phyloP scores from a whole-genome alignment of 2,113 vertebrate genomes.

The Mustelus asterias region DNA sequence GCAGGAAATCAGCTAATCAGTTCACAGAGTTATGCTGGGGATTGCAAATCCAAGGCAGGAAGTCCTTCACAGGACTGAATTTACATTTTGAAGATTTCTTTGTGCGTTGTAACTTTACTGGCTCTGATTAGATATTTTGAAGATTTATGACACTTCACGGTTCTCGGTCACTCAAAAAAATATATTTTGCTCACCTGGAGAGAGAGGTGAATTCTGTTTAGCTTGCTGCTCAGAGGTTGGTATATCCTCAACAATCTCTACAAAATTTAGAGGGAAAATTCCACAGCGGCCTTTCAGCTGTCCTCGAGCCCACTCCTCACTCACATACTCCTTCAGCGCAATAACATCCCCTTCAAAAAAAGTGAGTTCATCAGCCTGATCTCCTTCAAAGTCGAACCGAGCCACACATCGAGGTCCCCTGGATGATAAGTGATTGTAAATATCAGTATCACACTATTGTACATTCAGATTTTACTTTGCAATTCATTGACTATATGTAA shows the following conservation, averaged over 20 bases:
- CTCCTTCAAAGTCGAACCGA: slow-evolving; percentile 82
- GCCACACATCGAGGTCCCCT: slow-evolving; percentile 79
- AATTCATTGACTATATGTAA: background rate
- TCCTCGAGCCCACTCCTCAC: slow-evolving; percentile 84
- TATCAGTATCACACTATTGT: background rate
- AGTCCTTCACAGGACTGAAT: background rate
- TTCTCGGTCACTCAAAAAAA: background rate
- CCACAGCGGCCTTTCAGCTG: slow-evolving; percentile 60
- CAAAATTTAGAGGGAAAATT: slow-evolving; percentile 85
- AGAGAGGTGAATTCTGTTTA: slow-evolving; percentile 37
- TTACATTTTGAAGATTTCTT: background rate
- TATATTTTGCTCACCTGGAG: slow-evolving; percentile 41
- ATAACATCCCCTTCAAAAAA: slow-evolving; percentile 86
- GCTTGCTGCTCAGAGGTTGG: slow-evolving; percentile 49
- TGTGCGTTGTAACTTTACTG: background rate
- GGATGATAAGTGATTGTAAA: background rate
- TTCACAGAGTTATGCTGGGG: background rate
- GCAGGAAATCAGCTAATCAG: background rate
- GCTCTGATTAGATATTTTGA: background rate
- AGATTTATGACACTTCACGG: background rate
- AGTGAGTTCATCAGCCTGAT: slow-evolving; percentile 77
- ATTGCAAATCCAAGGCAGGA: background rate
- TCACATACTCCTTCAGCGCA: slow-evolving; percentile 70
- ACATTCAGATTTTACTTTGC: background rate
- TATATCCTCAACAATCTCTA: slow-evolving; percentile 78